These are phyloP conservation scores for Kryptolebias marmoratus DNA, from an alignment of 2,113 vertebrate genomes.

Conservation along the genomic window DNA sequence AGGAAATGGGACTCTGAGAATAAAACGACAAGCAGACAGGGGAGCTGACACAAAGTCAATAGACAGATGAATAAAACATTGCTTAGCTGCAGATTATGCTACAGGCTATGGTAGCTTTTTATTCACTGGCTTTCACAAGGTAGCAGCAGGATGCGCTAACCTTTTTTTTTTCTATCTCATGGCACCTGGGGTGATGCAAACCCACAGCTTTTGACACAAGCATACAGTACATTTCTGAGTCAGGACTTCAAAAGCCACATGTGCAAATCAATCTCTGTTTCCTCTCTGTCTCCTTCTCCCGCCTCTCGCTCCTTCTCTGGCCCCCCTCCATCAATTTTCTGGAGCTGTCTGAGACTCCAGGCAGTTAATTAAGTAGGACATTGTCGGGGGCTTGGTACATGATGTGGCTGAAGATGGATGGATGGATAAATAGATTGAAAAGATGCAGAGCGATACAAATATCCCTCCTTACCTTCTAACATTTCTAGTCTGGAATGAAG, in stretches of 20 bases:
- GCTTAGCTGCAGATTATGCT: slow-evolving; percentile 36
- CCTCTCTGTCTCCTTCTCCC: slow-evolving; percentile 14
- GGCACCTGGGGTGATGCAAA: slow-evolving; percentile 29
- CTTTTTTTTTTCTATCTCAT: not conserved
- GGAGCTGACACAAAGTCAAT: slow-evolving; percentile 57
- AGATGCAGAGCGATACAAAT: slow-evolving; percentile 11
- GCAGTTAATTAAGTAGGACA: slow-evolving; percentile 72
- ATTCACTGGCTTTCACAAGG: slow-evolving; percentile 22
- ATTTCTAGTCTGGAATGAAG: not conserved
- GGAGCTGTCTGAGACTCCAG: slow-evolving; percentile 59
- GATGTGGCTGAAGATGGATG: slow-evolving; percentile 43
- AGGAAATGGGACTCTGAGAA: slow-evolving; percentile 32
- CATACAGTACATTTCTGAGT: slow-evolving; percentile 20
- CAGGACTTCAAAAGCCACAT: slow-evolving; percentile 53
- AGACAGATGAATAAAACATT: slow-evolving; percentile 66
- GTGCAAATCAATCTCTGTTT: slow-evolving; percentile 47
- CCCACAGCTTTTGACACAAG: slow-evolving; percentile 40
- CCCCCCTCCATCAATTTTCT: slow-evolving; percentile 47
- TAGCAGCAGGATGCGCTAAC: slow-evolving; percentile 33
- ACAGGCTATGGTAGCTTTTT: slow-evolving; percentile 48
- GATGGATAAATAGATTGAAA: slow-evolving; percentile 35
- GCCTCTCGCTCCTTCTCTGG: slow-evolving; percentile 8
- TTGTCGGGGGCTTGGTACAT: slow-evolving; percentile 53
- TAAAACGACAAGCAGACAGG: slow-evolving; percentile 35
- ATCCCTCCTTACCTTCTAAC: not conserved